Evolutionary conservation across 92 coral and sea anemone genomes (phyloP), one percentile per base, ranked within the genome.

Genomic region (Paramuricea clavata): DNA sequence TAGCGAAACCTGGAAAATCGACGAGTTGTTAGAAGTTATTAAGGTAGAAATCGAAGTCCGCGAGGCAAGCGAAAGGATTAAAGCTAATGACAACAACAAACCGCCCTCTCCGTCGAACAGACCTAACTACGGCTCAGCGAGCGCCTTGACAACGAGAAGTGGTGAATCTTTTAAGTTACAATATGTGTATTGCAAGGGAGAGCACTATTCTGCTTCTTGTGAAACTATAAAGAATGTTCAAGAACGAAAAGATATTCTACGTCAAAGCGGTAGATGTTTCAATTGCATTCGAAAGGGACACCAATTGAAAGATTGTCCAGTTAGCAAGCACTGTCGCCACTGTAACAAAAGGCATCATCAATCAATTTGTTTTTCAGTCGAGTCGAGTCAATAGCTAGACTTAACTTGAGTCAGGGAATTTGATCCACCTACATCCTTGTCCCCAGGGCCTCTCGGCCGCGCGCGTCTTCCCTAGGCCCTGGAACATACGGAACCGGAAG

Each of bases 301-400:
- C 27, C 70, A 57, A 11, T 11, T 25, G 44, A 49, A 36, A 35
- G 62, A 78, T 26, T 78, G 83, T 61, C 13, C 23, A 28, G 56
- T 27, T 8, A 32, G 22, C 3, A 49, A 50, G 7, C 22, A 13
- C 15, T 78, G 83, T 54, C 83, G 83, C 13, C 69, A 78, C 31
- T 78, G 83, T 50, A 25, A n/a, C n/a, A 21, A 78, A 21, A 27
- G 69, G 17, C 83, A 50, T 54, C 69, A 78, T 62, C 83, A 78
- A 31, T 78, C 83, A 49, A 52, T 78, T 2, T 78, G 83, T 19
- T 26, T 23, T 22, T 61, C 69, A 1, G 69, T 30, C n/a, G n/a
- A n/a, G n/a, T n/a, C n/a, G n/a, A n/a, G n/a, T n/a, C n/a, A n/a
- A n/a, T n/a, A n/a, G n/a, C n/a, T n/a, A n/a, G n/a, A n/a, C n/a